A percentile compares a stretch with the other conserved stretches of the same genome.
These are phyloP conservation scores for Coptodon rendalli DNA, from an alignment of 2,113 vertebrate species.

Conservation along the genomic window DNA sequence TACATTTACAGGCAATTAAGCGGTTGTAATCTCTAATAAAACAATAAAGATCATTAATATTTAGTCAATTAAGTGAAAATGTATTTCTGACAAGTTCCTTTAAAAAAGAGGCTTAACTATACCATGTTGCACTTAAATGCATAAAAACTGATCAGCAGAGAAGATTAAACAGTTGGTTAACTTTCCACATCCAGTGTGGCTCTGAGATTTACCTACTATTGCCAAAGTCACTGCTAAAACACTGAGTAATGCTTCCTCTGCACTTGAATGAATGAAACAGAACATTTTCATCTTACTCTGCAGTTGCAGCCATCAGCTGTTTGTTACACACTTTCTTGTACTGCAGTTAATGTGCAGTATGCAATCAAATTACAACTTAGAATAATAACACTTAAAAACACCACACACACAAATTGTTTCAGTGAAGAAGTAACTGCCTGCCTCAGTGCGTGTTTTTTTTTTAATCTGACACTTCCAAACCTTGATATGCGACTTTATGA, in stretches of 20 bases:
- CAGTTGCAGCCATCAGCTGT: neutral
- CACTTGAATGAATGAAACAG: slow-evolving; percentile 2
- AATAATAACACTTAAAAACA: neutral
- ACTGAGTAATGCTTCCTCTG: slow-evolving; percentile 18
- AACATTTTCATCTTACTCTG: slow-evolving; percentile 11
- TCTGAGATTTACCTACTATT: neutral
- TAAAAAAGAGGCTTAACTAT: neutral
- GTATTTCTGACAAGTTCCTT: neutral
- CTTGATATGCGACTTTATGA: neutral
- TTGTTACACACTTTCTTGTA: neutral
- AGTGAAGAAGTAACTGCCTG: neutral
- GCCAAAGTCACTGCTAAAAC: neutral
- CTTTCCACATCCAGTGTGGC: neutral
- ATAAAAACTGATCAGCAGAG: neutral
- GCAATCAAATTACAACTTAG: neutral
- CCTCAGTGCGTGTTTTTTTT: neutral
- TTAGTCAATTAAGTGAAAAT: neutral
- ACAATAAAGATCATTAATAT: neutral
- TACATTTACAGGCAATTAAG: neutral
- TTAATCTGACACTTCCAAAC: neutral
- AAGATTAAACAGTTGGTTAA: neutral
- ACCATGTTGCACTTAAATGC: neutral
- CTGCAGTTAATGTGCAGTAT: neutral
- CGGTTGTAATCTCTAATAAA: neutral
- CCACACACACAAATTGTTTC: neutral